Evolutionary conservation across 2,797 vertebrate genomes (phyloP), one percentile per base, ranked within the genome.

Genomic region (Malurus splendens): DNA sequence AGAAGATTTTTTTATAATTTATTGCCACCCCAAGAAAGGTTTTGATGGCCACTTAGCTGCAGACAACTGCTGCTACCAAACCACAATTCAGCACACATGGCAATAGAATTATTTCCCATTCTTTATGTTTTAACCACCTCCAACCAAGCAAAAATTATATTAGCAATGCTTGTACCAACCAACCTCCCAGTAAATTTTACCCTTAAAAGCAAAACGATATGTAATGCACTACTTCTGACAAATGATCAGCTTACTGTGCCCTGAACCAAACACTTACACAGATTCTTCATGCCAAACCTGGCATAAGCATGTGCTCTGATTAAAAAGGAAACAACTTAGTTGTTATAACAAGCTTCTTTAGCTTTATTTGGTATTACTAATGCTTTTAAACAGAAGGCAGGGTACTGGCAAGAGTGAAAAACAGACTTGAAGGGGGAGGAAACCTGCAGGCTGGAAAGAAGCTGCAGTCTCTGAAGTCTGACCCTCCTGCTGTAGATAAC

Each of bases 241-340:
- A 96, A 93, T 93, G 91, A 95, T 96, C 94, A 94, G 94, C 91
- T 89, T 85, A 82, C 76, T 82, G 41, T 81, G 73, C 78, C 86
- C 86, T 94, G 91, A 95, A 94, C 90, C 89, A 94, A 91, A 94
- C 93, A 96, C 89, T 95, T 80, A 91, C 45, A 92, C 90, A 96
- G 91, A 95, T 93, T 96, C 94, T 91, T 95, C 89, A 94, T 94
- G 93, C 95, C 94, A 96, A 96, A 91, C 72, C 85, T 90, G 89
- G 90, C 93, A 96, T 92, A 93, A 95, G 92, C 95, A 92, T 94
- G 95, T 95, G 94, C 94, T 96, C 92, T 50, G 94, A 95, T 96
- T 96, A 96, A 97, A 97, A 96, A 96, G 88, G 94, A 96, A 97
- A 95, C 86, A 95, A 95, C 94, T 96, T 96, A 94, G 94, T 95